Conservation (phyloP, 2,888 invertebrate genomes). For the Microctonus aethiopoides region DNA sequence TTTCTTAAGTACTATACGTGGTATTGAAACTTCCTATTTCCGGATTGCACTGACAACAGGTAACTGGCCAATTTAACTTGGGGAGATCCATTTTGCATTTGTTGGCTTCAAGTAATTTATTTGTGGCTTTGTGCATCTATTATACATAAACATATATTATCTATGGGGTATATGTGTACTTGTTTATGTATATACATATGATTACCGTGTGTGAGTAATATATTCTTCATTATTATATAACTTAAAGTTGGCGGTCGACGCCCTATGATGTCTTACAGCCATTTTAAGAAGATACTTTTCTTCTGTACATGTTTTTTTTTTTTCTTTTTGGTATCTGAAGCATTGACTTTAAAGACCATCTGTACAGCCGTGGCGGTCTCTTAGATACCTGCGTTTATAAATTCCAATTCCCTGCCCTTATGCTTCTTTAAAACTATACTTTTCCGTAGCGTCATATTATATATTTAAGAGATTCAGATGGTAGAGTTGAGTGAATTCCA, state of each 20-base stretch:
- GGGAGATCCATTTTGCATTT: slow-evolving; percentile 24
- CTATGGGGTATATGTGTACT: slow-evolving; percentile 33
- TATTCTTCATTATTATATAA: slow-evolving; percentile 12
- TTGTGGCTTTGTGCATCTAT: slow-evolving; percentile 38
- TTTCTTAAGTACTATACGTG: slow-evolving; percentile 7
- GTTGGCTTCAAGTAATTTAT: slow-evolving; percentile 20
- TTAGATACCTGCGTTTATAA: background rate
- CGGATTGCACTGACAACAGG: slow-evolving; percentile 17
- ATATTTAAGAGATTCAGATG: background rate
- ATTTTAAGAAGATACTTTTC: background rate
- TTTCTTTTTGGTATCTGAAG: background rate
- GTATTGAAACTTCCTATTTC: slow-evolving; percentile 21
- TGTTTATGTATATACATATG: slow-evolving; percentile 22
- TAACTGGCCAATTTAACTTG: slow-evolving; percentile 29
- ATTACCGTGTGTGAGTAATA: slow-evolving; percentile 7
- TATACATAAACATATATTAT: slow-evolving; percentile 38
- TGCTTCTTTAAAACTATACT: background rate
- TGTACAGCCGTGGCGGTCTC: background rate
- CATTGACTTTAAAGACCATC: background rate
- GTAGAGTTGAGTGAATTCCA: slow-evolving; percentile 16
- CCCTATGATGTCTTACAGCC: slow-evolving; percentile 13
- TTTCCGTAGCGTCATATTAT: background rate
- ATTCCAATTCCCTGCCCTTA: background rate
- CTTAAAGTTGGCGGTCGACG: slow-evolving; percentile 29
- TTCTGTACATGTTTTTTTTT: background rate